These are phyloP conservation scores for Dicranocentrus wangi DNA, from an alignment of 2,888 invertebrate species.

Conservation along the genomic window DNA sequence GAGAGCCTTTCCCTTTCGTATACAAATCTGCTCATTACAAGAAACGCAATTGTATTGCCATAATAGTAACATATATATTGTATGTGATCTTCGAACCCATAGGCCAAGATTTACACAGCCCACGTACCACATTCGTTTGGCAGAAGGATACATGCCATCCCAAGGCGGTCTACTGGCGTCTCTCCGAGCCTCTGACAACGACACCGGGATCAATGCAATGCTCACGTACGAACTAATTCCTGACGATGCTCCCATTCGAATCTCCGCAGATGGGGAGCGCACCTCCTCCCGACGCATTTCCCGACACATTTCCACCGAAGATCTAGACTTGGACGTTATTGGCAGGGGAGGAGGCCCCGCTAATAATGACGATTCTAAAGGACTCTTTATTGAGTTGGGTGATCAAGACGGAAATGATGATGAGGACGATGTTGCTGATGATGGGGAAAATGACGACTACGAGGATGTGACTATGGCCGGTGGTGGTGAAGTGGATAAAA, in stretches of 20 bases:
- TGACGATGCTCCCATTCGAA: constrained; percentile 65
- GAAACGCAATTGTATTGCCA: constrained; percentile 11
- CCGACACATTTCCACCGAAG: constrained; percentile 56
- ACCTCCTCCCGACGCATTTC: constrained; percentile 49
- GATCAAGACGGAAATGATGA: constrained; percentile 47
- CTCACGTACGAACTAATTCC: constrained; percentile 71
- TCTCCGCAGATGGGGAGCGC: constrained; percentile 55
- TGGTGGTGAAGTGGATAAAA: constrained; percentile 37
- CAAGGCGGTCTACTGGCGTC: constrained; percentile 70
- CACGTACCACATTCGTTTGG: constrained; percentile 70
- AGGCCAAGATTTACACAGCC: constrained; percentile 78
- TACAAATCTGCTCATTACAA: constrained; percentile 49
- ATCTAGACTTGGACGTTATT: constrained; percentile 53
- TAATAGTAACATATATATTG: neutral
- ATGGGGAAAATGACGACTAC: constrained; percentile 23
- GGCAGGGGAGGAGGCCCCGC: neutral
- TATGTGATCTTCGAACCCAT: constrained; percentile 17
- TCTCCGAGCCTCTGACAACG: constrained; percentile 72
- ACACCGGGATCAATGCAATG: constrained; percentile 72
- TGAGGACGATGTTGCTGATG: constrained; percentile 30
- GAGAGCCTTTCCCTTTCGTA: no score
- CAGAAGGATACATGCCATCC: constrained; percentile 73
- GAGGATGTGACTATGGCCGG: constrained; percentile 17
- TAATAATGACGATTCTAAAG: constrained; percentile 24
- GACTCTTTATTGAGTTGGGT: constrained; percentile 44